Evolutionary conservation across 2,113 vertebrate species (phyloP), one percentile per base, ranked within the genome.

Genomic region (Ptilorrhoa leucosticta): DNA sequence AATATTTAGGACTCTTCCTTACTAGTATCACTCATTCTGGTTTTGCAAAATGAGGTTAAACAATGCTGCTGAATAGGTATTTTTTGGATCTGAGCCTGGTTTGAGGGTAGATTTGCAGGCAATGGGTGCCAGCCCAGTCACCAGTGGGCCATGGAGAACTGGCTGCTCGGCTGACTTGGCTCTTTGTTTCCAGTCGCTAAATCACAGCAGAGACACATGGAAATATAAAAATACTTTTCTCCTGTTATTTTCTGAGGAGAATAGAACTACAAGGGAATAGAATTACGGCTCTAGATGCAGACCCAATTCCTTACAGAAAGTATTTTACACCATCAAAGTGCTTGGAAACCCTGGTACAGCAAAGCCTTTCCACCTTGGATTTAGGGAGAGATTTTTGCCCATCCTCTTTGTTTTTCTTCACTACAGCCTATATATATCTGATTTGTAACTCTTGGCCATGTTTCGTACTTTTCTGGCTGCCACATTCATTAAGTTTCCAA

Each of bases 401-500:
- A 6, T 66, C 45, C 39, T 65, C 48, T 65, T 77, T 0, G 1
- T 47, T 88, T 86, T 17, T 56, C 64, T 86, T 50, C 8, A 8
- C 31, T 61, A 16, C 47, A 89, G 56, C 44, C 45, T 66, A 7
- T 28, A 31, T 33, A 60, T n/a, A 42, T 77, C 37, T 81, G 56
- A 21, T 73, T 89, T 91, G 65, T 88, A 40, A 60, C 60, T 79
- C 82, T 61, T 73, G 68, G 66, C 66, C 45, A 26, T 7, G 4
- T 82, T 93, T 69, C 79, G 45, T 66, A n/a, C 78, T 91, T 83
- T 83, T 56, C 75, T 90, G 68, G 75, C 80, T 83, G 86, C 86
- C 89, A 87, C 83, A 78, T 33, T 92, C 73, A 93, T 82, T 66
- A 95, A 91, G 81, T 89, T 94, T 94, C 90, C 90, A 90, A 92